A percentile compares a stretch with the other conserved stretches of the same genome.
Evolutionary conservation across 2,113 vertebrate genomes (phyloP).

Genomic region (Hippolais icterina): DNA sequence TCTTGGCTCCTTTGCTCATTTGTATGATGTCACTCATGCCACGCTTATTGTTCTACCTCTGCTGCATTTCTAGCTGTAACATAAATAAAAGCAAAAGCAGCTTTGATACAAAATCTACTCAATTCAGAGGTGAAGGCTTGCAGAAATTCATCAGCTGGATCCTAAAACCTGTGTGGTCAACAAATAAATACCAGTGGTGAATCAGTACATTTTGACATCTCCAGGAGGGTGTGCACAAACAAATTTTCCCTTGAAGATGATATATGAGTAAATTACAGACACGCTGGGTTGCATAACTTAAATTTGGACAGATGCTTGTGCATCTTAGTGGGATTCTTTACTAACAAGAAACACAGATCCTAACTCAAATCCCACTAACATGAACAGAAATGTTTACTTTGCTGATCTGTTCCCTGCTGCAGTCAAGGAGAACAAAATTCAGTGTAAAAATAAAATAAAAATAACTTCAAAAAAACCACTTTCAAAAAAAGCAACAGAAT

Average conservation of each 20-base stretch:
- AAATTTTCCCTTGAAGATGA: background rate
- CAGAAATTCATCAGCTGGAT: background rate
- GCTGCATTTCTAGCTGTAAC: background rate
- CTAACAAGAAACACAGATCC: background rate
- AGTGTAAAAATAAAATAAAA: conserved; percentile 43
- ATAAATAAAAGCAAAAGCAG: background rate
- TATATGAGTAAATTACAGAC: background rate
- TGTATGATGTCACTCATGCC: background rate
- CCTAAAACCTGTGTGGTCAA: background rate
- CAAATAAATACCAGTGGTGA: background rate
- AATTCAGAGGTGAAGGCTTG: background rate
- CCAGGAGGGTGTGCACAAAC: background rate
- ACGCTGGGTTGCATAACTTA: rapidly evolving
- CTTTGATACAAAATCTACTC: background rate
- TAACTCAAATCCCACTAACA: background rate
- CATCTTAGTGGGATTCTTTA: background rate
- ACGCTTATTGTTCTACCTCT: background rate
- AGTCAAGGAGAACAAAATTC: background rate
- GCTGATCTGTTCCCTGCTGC: background rate
- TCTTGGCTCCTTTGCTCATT: background rate
- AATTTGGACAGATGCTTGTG: background rate
- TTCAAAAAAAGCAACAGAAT: background rate
- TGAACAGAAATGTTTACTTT: background rate
- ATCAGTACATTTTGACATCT: background rate
- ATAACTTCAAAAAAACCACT: background rate